Evolutionary conservation across 2,888 invertebrate genomes (phyloP).

Genomic region (Stictocephala bisonia): DNA sequence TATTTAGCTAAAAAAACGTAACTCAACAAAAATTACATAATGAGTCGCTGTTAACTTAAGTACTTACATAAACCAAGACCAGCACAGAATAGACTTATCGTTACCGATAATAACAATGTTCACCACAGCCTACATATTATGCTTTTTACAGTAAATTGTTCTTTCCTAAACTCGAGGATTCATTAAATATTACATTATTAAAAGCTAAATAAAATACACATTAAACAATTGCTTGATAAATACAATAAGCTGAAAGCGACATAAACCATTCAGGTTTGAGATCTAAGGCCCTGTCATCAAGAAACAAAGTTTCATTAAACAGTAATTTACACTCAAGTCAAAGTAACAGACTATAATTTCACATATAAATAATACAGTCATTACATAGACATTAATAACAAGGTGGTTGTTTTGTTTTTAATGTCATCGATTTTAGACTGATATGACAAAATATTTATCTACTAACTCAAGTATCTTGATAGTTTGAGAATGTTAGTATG

Average conservation of each 20-base stretch:
- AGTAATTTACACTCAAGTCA: background rate
- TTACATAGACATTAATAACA: too few species aligned
- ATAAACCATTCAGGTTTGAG: slow-evolving; percentile 22
- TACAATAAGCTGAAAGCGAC: slow-evolving; percentile 21
- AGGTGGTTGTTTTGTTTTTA: too few species aligned
- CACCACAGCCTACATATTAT: slow-evolving; percentile 41
- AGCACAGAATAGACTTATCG: slow-evolving; percentile 35
- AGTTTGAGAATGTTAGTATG: too few species aligned
- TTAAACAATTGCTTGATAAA: slow-evolving; percentile 16
- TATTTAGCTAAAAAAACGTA: slow-evolving; percentile 29
- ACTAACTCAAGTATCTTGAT: too few species aligned
- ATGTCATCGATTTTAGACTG: too few species aligned
- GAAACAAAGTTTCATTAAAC: background rate
- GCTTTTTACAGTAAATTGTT: slow-evolving; percentile 30
- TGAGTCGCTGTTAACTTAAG: slow-evolving; percentile 19
- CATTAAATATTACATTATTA: slow-evolving; percentile 17
- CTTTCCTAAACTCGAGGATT: slow-evolving; percentile 15
- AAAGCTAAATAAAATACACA: slow-evolving; percentile 11
- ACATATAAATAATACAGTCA: too few species aligned
- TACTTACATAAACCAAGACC: slow-evolving; percentile 38
- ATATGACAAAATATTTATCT: too few species aligned
- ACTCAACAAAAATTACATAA: slow-evolving; percentile 23
- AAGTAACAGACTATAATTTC: slow-evolving; percentile 6
- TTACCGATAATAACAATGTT: slow-evolving; percentile 31
- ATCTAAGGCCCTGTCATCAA: slow-evolving; percentile 20